These are phyloP conservation scores for Pelvicachromis taeniatus DNA, from an alignment of 2,113 vertebrate species.

Conservation along the genomic window DNA sequence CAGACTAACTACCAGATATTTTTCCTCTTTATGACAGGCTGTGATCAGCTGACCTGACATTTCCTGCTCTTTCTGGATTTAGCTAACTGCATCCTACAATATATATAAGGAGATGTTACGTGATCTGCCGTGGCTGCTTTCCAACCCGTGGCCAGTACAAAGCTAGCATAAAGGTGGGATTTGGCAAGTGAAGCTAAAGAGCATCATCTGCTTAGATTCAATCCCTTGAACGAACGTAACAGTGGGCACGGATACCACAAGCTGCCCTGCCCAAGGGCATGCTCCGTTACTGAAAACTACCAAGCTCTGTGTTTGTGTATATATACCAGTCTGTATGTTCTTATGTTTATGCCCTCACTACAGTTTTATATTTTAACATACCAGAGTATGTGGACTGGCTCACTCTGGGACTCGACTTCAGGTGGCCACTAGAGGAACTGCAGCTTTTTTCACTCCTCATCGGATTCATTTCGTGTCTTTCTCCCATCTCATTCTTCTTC, in stretches of 20 bases:
- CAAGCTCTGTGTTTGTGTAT: accelerated
- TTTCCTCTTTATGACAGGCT: background rate
- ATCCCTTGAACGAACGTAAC: background rate
- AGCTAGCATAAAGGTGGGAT: background rate
- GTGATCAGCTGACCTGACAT: background rate
- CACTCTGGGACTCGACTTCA: background rate
- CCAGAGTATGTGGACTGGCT: accelerated
- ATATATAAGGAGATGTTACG: accelerated
- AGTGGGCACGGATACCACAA: background rate
- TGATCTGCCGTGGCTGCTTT: background rate
- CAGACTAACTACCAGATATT: background rate
- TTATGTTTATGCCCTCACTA: background rate
- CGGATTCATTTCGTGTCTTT: accelerated
- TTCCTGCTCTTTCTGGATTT: background rate
- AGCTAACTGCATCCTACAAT: background rate
- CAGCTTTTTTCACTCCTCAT: too few species aligned
- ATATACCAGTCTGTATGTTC: background rate
- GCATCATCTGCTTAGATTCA: background rate
- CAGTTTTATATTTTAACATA: background rate
- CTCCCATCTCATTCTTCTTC: background rate
- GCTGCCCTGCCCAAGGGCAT: background rate
- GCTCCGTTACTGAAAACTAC: background rate
- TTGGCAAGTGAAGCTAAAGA: background rate
- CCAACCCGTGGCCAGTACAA: accelerated
- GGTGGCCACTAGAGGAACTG: too few species aligned